phyloP scores from a whole-genome alignment of 2,113 vertebrate genomes.

The Cryptotis parvus region DNA sequence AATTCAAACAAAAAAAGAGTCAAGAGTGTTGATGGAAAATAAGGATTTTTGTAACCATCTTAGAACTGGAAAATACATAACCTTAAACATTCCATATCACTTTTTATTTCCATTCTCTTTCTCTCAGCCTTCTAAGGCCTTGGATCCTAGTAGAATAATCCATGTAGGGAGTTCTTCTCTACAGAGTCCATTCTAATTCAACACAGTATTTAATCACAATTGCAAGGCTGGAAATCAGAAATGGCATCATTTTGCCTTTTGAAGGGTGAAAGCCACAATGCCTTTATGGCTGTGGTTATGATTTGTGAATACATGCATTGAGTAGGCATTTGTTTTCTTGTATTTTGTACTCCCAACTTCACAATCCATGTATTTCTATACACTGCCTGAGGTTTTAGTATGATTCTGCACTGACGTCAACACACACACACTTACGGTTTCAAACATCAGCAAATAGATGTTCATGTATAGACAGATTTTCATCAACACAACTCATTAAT shows the following conservation, averaged over 20 bases:
- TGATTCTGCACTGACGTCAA: background rate
- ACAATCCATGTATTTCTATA: background rate
- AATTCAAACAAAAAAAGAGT: background rate
- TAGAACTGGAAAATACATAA: constrained; percentile 11
- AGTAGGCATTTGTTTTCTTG: constrained; percentile 21
- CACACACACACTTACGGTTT: background rate
- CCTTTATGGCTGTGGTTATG: constrained; percentile 51
- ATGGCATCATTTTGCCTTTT: background rate
- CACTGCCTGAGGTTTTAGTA: background rate
- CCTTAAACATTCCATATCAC: constrained; percentile 10
- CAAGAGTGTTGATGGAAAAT: background rate
- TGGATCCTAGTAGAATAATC: constrained; percentile 31
- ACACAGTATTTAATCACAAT: background rate
- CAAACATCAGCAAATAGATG: background rate
- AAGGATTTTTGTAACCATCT: background rate
- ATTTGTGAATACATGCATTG: constrained; percentile 60
- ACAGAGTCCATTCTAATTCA: background rate
- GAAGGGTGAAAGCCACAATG: constrained; percentile 42
- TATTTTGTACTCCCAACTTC: background rate
- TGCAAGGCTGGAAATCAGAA: constrained; percentile 10
- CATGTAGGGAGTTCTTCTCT: constrained; percentile 55
- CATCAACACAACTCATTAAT: constrained; percentile 19
- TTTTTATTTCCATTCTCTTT: constrained; percentile 43
- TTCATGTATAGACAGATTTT: constrained; percentile 19
- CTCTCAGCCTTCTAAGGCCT: constrained; percentile 13